Evolutionary conservation across 1,140 invertebrate species (phyloP).

Genomic region (Melanaphis sacchari): DNA sequence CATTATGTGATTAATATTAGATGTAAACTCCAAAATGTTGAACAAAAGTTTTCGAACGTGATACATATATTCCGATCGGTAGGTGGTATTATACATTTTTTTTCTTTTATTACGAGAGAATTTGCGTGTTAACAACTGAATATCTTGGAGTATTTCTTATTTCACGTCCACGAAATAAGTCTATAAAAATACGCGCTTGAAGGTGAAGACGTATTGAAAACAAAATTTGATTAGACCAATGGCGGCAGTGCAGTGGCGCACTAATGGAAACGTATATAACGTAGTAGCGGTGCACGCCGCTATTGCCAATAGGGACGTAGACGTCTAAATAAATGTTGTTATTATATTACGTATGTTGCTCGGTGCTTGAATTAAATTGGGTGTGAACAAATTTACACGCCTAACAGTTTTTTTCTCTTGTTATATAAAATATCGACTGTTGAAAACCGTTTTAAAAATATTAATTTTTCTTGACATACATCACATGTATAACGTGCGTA

Average conservation of each 20-base stretch:
- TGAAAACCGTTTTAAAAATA: slow-evolving; percentile 23
- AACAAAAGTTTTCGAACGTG: not conserved
- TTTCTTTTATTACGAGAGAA: not conserved
- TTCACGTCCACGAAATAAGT: not conserved
- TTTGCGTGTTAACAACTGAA: not conserved
- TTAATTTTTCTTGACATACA: not conserved
- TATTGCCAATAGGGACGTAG: not conserved
- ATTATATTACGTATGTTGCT: not conserved
- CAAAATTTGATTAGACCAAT: slow-evolving; percentile 19
- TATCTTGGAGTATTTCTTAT: not conserved
- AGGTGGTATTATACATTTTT: not conserved
- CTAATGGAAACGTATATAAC: not conserved
- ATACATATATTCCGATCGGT: not conserved
- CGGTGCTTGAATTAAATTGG: not conserved
- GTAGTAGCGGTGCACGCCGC: not conserved
- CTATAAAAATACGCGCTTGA: not conserved
- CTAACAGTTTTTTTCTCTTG: not conserved
- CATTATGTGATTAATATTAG: not conserved
- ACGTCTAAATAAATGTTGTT: not conserved
- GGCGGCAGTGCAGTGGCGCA: not conserved
- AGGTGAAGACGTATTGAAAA: slow-evolving; percentile 18
- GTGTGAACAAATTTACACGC: slow-evolving; percentile 8
- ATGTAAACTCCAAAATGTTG: not conserved
- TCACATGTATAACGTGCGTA: not conserved
- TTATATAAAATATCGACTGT: not conserved